Evolutionary conservation across 2,888 invertebrate genomes (phyloP).

Genomic region (Thereva nobilitata): DNA sequence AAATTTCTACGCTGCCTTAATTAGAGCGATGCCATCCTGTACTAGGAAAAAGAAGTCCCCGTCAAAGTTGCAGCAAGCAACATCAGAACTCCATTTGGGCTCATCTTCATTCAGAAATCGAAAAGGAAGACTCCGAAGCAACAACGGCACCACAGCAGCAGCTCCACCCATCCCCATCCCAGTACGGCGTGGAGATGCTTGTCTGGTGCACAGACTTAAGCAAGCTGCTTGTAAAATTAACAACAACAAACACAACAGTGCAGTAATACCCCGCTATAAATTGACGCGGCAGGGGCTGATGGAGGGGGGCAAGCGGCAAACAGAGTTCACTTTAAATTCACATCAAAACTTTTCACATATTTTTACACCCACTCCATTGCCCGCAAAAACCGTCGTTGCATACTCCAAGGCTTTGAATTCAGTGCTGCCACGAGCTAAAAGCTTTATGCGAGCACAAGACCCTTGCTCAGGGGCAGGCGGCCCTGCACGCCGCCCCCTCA

Average conservation of each 20-base stretch:
- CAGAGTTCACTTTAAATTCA: conserved; percentile 35
- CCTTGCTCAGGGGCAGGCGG: conserved; percentile 2
- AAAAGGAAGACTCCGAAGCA: conserved; percentile 11
- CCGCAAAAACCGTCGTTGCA: conserved; percentile 16
- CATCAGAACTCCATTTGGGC: conserved; percentile 21
- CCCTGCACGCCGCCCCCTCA: neutral
- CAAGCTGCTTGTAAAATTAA: neutral
- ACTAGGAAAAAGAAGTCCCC: conserved; percentile 11
- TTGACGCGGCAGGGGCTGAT: neutral
- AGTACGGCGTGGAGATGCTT: conserved; percentile 21
- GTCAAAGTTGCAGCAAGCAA: neutral
- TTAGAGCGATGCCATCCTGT: conserved; percentile 8
- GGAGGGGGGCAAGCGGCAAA: conserved; percentile 14
- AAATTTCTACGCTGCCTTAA: conserved; percentile 18
- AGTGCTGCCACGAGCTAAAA: conserved; percentile 19
- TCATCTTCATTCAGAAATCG: conserved; percentile 10
- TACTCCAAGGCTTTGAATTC: conserved; percentile 16
- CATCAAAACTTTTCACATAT: conserved; percentile 32
- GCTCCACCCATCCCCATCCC: no score
- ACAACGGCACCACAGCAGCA: neutral
- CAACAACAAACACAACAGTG: conserved; percentile 6
- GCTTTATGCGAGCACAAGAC: neutral
- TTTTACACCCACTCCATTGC: conserved; percentile 11
- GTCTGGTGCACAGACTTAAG: conserved; percentile 12
- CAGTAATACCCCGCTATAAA: conserved; percentile 2